Evolutionary conservation across 1,140 invertebrate genomes (phyloP), one percentile per base, ranked within the genome.

Genomic region (Cydia amplana): DNA sequence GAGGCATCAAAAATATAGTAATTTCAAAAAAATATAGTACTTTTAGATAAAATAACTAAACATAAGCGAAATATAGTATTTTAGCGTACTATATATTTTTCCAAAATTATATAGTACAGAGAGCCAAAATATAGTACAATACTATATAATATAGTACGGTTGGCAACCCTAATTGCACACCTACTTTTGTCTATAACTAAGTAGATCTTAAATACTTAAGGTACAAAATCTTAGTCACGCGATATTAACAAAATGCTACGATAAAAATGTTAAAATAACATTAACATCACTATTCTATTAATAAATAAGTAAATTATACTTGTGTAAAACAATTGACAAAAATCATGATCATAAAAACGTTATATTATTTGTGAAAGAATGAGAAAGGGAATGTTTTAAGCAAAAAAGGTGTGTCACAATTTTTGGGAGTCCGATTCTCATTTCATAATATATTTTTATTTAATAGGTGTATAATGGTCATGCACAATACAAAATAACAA

Each of bases 191-290:
- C 28, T 28, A 28, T 28, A 28, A 28, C 28, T 28, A 25, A n/a
- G n/a, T n/a, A 28, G 28, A 28, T 28, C 28, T 28, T 32, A 32
- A 32, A 32, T 6, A 6, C 16, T 65, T 65, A 40, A 10, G 32
- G 65, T 70, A 73, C 73, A 80, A 80, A 75, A 79, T 78, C 64
- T 78, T 85, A 83, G 25, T 65, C 25, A 2, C 32, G 81, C 81
- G 74, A 81, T 77, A 72, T 63, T 77, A 78, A 84, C 82, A 82
- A 78, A 86, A 86, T 83, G 79, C 80, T 84, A 82, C 78, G 65
- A 77, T 77, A 80, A 82, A 40, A 83, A 75, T 77, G 75, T 80
- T 75, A 77, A 80, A 32, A 43, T 25, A 75, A 65, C 36, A 55
- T 55, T 55, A 72, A 51, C 20, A 72, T 25, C 7, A 6, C 28